Evolutionary conservation across 2,888 invertebrate species (phyloP).

Genomic region (Pyrochroa serraticornis): DNA sequence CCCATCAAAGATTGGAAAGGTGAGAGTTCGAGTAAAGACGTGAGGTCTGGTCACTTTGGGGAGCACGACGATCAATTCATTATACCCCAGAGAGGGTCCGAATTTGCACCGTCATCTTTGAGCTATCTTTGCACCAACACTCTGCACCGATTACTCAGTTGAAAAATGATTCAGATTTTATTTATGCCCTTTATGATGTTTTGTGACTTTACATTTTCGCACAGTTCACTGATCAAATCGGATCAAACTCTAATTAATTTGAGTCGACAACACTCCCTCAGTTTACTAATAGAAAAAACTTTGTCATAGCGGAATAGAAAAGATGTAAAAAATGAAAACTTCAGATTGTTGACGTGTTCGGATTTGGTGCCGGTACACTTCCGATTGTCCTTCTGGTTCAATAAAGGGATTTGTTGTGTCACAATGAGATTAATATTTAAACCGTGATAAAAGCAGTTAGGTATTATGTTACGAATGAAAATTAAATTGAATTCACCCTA

Average conservation of each 20-base stretch:
- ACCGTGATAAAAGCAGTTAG: background rate
- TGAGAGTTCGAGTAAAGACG: slow-evolving; percentile 48
- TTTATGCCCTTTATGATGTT: slow-evolving; percentile 13
- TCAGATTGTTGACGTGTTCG: too few species aligned
- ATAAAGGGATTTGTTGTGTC: background rate
- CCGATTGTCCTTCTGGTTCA: background rate
- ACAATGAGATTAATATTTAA: background rate
- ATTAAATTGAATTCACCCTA: slow-evolving; percentile 13
- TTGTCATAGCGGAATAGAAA: too few species aligned
- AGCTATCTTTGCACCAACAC: slow-evolving; percentile 40
- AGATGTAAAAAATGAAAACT: too few species aligned
- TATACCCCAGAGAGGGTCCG: slow-evolving; percentile 54
- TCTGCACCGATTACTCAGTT: slow-evolving; percentile 40
- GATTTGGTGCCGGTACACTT: too few species aligned
- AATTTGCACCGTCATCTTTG: slow-evolving; percentile 55
- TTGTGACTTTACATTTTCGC: background rate
- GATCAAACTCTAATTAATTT: slow-evolving; percentile 5
- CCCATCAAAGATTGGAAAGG: slow-evolving; percentile 34
- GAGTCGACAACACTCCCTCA: background rate
- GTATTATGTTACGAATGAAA: background rate
- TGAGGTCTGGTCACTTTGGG: slow-evolving; percentile 49
- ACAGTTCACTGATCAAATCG: background rate
- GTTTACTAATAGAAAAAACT: too few species aligned
- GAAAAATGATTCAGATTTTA: slow-evolving; percentile 39
- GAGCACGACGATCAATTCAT: slow-evolving; percentile 57